A percentile compares a stretch with the other conserved stretches of the same genome.
Conservation (phyloP, 2,113 vertebrate species). For the Baryphthengus martii region DNA sequence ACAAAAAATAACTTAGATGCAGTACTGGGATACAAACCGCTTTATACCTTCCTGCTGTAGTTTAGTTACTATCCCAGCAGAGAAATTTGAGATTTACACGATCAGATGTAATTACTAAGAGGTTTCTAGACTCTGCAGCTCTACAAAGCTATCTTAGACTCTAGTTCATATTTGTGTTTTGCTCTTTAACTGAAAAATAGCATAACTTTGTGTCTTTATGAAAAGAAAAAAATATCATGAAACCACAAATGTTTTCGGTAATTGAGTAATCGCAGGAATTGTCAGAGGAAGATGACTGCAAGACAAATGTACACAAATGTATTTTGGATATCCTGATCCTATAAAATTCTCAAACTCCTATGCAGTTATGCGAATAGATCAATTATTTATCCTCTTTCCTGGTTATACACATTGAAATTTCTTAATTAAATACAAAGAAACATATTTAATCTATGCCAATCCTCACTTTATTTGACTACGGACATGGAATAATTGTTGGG, state of each 20-base stretch:
- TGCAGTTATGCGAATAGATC: neutral
- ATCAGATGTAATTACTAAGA: neutral
- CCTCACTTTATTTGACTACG: neutral
- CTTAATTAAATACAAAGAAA: neutral
- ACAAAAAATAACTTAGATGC: neutral
- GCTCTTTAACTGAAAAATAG: neutral
- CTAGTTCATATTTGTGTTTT: neutral
- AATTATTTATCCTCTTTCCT: neutral
- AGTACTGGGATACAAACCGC: neutral
- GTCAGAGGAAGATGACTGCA: neutral
- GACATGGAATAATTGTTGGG: neutral
- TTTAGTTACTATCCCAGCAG: neutral
- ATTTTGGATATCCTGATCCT: neutral
- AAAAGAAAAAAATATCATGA: neutral
- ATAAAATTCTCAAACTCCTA: neutral
- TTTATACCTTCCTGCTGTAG: neutral
- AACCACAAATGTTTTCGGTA: neutral
- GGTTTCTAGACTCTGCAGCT: neutral
- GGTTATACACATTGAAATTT: neutral
- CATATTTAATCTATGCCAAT: neutral
- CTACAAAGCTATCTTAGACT: neutral
- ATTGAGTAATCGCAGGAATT: neutral
- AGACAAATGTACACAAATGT: neutral
- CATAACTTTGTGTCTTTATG: neutral
- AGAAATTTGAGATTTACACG: neutral